Conservation (phyloP, 2,113 vertebrate species). For the Bos taurus region ARS-UCD2.0 NC_037345.1:41761501-41762000, state of each 20-base stretch:
- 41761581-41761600: not conserved
- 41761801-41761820: not conserved
- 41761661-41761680: not conserved
- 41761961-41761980: constrained; percentile 16
- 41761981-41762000: constrained; percentile 52
- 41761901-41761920: not conserved
- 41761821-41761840: not conserved
- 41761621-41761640: not conserved
- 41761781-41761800: not conserved
- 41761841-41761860: constrained; percentile 19
- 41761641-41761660: not conserved
- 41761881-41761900: not conserved
- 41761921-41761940: not conserved
- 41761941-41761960: not conserved
- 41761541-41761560: not conserved
- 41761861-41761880: not conserved
- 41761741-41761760: not conserved
- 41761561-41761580: not conserved
- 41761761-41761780: not conserved
- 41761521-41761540: not conserved
- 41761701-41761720: not conserved
- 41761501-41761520: not conserved
- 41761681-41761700: not conserved
- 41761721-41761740: not conserved
- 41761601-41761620: not conserved